phyloP scores from a whole-genome alignment of 1,140 invertebrate species.

The Coelopa frigida region DNA sequence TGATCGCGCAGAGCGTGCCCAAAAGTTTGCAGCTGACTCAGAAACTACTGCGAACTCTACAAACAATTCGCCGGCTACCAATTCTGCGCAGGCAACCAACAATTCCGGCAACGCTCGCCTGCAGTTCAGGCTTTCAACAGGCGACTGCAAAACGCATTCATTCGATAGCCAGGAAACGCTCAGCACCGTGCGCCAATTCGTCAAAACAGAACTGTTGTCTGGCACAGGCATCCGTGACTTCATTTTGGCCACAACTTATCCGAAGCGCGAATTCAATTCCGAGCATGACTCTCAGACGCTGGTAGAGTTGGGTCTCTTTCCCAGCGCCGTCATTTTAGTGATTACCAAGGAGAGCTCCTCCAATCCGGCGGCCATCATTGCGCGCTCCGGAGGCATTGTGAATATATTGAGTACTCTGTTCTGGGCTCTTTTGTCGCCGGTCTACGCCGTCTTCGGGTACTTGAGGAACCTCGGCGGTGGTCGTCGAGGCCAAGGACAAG shows the following conservation, averaged over 20 bases:
- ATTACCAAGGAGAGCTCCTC: slow-evolving; percentile 47
- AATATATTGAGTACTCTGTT: slow-evolving; percentile 29
- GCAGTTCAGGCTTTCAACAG: slow-evolving; percentile 78
- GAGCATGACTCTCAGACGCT: slow-evolving; percentile 57
- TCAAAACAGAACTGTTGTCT: slow-evolving; percentile 31
- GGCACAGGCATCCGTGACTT: slow-evolving; percentile 48
- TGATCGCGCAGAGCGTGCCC: slow-evolving; percentile 55
- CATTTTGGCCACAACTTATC: slow-evolving; percentile 70
- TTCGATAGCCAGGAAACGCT: slow-evolving; percentile 44
- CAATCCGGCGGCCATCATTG: slow-evolving; percentile 22
- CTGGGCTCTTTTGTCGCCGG: slow-evolving; percentile 41
- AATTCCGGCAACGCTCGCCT: slow-evolving; percentile 47
- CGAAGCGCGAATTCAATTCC: slow-evolving; percentile 61
- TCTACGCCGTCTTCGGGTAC: slow-evolving; percentile 41
- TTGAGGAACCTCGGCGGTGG: slow-evolving; percentile 5
- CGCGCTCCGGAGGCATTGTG: slow-evolving; percentile 20
- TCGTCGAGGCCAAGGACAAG: neutral
- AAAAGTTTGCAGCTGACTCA: slow-evolving; percentile 30
- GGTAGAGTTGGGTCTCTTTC: slow-evolving; percentile 63
- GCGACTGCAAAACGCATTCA: slow-evolving; percentile 47
- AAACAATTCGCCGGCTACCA: neutral
- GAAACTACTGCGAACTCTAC: slow-evolving; percentile 26
- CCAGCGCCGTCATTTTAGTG: slow-evolving; percentile 71
- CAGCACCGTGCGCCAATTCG: slow-evolving; percentile 33
- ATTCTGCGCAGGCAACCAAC: neutral